These are phyloP conservation scores for Drosophila neonasuta DNA, from an alignment of 2,888 invertebrate species.

Conservation along the genomic window DNA sequence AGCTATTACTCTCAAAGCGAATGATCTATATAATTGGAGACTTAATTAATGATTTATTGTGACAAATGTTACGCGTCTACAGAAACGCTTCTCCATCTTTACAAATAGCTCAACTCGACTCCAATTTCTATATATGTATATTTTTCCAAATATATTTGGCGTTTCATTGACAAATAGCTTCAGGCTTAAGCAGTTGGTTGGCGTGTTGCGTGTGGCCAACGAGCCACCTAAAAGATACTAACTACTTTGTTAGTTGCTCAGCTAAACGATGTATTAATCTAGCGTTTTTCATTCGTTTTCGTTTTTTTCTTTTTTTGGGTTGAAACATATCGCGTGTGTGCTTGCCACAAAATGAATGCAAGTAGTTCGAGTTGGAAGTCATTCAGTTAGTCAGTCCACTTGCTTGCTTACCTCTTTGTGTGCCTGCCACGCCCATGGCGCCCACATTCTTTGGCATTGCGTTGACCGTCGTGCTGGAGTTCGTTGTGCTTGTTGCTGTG, in stretches of 20 bases:
- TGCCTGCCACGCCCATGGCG: constrained; percentile 34
- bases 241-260: constrained; percentile 19
- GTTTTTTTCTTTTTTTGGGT: background rate
- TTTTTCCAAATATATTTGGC: background rate
- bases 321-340: constrained; percentile 47
- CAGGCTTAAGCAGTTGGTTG: constrained; percentile 17
- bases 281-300: background rate
- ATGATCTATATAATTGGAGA: background rate
- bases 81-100: constrained; percentile 13
- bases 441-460: constrained; percentile 35
- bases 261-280: constrained; percentile 27
- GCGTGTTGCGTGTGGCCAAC: constrained; percentile 37
- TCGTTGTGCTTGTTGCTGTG: constrained; percentile 18
- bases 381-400: constrained; percentile 3
- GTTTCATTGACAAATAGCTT: constrained; percentile 46
- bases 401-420: constrained; percentile 61
- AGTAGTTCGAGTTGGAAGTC: constrained; percentile 29
- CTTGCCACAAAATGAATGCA: constrained; percentile 45
- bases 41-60: constrained; percentile 27
- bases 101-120: constrained; percentile 21
- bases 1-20: background rate
- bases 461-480: constrained; percentile 16
- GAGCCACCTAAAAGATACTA: constrained; percentile 17
- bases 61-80: constrained; percentile 15
- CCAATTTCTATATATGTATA: constrained; percentile 4